phyloP scores from a whole-genome alignment of 2,888 invertebrate genomes.

The Phortica magna region DNA sequence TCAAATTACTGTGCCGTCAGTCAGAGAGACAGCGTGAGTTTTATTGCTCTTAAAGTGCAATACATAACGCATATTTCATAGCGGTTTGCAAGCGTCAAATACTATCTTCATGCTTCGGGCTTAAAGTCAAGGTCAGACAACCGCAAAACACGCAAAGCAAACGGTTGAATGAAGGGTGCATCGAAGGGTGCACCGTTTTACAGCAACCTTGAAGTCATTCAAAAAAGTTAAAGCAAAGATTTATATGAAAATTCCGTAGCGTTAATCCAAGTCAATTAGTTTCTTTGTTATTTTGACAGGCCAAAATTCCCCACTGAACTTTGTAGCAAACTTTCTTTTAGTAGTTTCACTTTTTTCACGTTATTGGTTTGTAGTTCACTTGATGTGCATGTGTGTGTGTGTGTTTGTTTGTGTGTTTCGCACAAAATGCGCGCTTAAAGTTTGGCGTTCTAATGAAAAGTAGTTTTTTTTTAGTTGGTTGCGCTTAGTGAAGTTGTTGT shows the following conservation, averaged over 20 bases:
- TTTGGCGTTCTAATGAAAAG: constrained; percentile 29
- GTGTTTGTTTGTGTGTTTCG: constrained; percentile 29
- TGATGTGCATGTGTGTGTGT: constrained; percentile 4
- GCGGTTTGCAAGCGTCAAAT: neutral
- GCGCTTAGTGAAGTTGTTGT: neutral
- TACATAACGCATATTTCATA: no score
- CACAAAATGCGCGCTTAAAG: constrained; percentile 54
- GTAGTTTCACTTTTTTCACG: neutral
- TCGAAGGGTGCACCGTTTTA: neutral
- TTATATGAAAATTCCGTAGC: constrained; percentile 56
- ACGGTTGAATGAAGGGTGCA: no score
- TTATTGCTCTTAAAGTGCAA: no score
- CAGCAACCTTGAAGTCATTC: constrained; percentile 25
- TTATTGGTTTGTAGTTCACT: neutral
- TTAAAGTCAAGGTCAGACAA: neutral
- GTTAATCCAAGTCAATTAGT: constrained; percentile 72
- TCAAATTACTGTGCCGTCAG: no score
- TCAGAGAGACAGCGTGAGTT: no score
- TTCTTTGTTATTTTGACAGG: constrained; percentile 65
- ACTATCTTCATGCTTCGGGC: neutral
- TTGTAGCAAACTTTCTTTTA: constrained; percentile 57
- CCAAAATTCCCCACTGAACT: constrained; percentile 62
- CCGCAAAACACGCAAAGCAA: neutral
- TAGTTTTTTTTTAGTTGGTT: neutral
- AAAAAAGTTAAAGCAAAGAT: constrained; percentile 24